Conservation (phyloP, 2,888 invertebrate genomes). For the Cataglyphis albicans region DNA sequence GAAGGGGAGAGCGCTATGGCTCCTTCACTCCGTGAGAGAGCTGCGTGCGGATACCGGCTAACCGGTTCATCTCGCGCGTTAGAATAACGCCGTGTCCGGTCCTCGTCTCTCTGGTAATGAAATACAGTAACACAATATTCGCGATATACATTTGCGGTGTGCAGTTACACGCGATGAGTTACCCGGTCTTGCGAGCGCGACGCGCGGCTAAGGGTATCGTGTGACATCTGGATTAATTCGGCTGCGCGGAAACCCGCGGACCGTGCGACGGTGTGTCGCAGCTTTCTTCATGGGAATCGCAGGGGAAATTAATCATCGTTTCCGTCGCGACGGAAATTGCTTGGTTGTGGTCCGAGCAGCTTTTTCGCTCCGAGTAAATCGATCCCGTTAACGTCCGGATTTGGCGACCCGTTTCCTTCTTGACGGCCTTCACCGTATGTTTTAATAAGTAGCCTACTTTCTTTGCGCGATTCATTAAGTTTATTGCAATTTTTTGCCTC, state of each 20-base stretch:
- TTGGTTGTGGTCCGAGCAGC: constrained; percentile 17
- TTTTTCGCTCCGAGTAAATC: constrained; percentile 43
- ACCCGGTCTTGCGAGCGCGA: constrained; percentile 35
- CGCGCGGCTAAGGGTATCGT: constrained; percentile 73
- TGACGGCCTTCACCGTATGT: constrained; percentile 1
- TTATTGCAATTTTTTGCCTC: not conserved
- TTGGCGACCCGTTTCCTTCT: not conserved
- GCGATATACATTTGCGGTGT: constrained; percentile 81
- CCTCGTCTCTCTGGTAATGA: constrained; percentile 79
- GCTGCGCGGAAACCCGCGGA: constrained; percentile 58
- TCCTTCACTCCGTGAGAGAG: constrained; percentile 26
- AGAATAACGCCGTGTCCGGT: constrained; percentile 77
- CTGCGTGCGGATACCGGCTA: constrained; percentile 23
- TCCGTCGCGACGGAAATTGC: constrained; percentile 47
- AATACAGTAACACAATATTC: constrained; percentile 85
- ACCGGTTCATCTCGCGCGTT: constrained; percentile 63
- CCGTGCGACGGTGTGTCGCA: constrained; percentile 17
- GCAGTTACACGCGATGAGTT: constrained; percentile 75
- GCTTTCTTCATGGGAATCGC: constrained; percentile 35
- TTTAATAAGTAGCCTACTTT: constrained; percentile 44
- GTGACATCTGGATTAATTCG: constrained; percentile 72
- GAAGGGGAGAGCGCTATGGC: constrained; percentile 67
- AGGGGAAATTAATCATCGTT: constrained; percentile 48
- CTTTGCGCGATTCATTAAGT: constrained; percentile 29
- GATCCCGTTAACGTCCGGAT: constrained; percentile 24